Evolutionary conservation across 2,888 invertebrate genomes (phyloP).

Genomic region (Pollenia angustigena): DNA sequence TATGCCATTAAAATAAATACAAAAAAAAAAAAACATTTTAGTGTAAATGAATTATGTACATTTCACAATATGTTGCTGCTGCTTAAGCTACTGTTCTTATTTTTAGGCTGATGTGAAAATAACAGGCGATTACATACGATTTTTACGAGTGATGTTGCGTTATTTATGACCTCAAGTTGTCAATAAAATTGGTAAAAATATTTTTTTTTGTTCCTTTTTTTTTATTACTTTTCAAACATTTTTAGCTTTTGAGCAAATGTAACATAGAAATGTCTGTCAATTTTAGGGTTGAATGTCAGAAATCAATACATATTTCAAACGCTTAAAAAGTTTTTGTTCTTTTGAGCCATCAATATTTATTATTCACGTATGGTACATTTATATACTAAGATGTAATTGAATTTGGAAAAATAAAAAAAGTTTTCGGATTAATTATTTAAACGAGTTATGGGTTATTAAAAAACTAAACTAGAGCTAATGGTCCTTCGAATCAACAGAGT

Average conservation of each 20-base stretch:
- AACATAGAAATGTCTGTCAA: not conserved
- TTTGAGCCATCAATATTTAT: slow-evolving; percentile 18
- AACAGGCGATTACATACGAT: slow-evolving; percentile 48
- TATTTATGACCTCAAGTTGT: slow-evolving; percentile 64
- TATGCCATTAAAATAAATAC: not conserved
- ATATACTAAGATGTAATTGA: slow-evolving; percentile 4
- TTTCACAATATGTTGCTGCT: slow-evolving; percentile 54
- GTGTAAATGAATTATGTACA: slow-evolving; percentile 37
- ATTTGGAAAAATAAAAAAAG: not conserved
- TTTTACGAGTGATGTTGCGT: slow-evolving; percentile 49
- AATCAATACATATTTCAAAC: slow-evolving; percentile 27
- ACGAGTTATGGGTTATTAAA: not conserved
- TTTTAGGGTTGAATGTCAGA: not conserved
- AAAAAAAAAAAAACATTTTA: slow-evolving; percentile 1
- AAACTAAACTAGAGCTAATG: no score
- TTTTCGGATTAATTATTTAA: not conserved
- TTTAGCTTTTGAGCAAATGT: not conserved
- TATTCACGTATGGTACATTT: not conserved
- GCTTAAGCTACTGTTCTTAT: not conserved
- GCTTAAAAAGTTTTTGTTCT: not conserved
- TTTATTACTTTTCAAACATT: not conserved
- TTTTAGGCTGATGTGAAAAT: slow-evolving; percentile 54
- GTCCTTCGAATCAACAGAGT: no score
- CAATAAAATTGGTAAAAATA: slow-evolving; percentile 43
- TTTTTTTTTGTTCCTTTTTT: slow-evolving; percentile 19